Percentiles rank a stretch among this genome's conserved stretches.
phyloP scores from a whole-genome alignment of 30 jellyfish, hydroid and myxozoan species.

The Hydractinia symbiolongicarpus region DNA sequence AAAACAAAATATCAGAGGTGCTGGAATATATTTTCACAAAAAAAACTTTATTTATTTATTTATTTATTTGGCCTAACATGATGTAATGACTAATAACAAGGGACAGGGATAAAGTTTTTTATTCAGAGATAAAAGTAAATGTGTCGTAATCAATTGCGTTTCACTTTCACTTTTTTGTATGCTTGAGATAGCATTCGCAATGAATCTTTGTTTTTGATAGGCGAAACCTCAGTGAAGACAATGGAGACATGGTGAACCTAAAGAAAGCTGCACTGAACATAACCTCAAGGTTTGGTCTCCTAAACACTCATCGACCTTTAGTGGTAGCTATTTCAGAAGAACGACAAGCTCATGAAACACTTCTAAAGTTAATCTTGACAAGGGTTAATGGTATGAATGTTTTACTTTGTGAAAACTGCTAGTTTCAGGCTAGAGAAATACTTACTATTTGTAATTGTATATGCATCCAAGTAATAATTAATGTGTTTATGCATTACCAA shows the following conservation, averaged over 20 bases:
- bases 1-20: too few relatives aligned
- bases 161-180: too few relatives aligned
- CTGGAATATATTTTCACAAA: too few relatives aligned
- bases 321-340: slow-evolving; percentile 64
- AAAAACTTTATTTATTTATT: too few relatives aligned
- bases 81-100: too few relatives aligned
- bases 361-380: slow-evolving; percentile 39
- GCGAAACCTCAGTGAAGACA: background rate
- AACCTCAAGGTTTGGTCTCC: slow-evolving; percentile 49
- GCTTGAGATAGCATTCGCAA: too few relatives aligned
- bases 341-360: slow-evolving; percentile 36
- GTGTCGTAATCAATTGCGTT: too few relatives aligned
- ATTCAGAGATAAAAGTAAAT: too few relatives aligned
- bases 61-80: too few relatives aligned
- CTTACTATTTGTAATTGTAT: background rate
- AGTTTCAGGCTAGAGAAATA: background rate
- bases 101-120: too few relatives aligned
- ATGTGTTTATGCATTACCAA: background rate
- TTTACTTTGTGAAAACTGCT: background rate
- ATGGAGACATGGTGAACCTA: slow-evolving; percentile 14
- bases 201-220: background rate
- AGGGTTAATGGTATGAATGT: slow-evolving; percentile 58
- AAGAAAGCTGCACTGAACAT: slow-evolving; percentile 31
- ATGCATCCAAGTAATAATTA: background rate
- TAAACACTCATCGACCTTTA: slow-evolving; percentile 40